A percentile compares a stretch with the other conserved stretches of the same genome.
Conservation (phyloP, 2,888 invertebrate genomes). For the Folsomia candida region DNA sequence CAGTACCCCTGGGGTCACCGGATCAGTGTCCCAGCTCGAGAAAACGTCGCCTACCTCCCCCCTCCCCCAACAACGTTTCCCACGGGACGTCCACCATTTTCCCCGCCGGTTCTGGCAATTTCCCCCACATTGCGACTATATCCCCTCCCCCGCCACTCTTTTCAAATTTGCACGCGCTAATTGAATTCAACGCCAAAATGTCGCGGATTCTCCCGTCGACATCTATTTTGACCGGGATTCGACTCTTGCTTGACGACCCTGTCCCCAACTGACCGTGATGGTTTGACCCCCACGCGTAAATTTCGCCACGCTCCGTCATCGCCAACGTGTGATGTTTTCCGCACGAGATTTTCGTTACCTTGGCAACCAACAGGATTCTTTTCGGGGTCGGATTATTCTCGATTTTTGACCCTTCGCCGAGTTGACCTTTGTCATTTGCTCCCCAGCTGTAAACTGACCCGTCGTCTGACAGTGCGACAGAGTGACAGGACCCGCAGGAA, state of each 20-base stretch:
- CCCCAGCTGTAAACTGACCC: not conserved
- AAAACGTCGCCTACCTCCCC: too few species aligned
- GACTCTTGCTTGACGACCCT: not conserved
- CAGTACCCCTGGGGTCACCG: too few species aligned
- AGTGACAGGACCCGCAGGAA: not conserved
- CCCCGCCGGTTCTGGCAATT: not conserved
- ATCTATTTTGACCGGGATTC: not conserved
- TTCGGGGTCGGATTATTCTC: not conserved
- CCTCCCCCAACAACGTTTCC: not conserved
- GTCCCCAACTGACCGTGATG: not conserved
- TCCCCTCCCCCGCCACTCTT: too few species aligned
- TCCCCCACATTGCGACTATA: not conserved
- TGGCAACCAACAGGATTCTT: not conserved
- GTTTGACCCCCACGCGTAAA: not conserved
- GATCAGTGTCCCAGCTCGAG: too few species aligned
- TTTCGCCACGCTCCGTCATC: not conserved
- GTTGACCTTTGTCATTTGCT: not conserved
- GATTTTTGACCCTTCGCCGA: not conserved
- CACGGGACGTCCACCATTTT: not conserved
- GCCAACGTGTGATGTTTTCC: not conserved
- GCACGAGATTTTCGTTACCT: not conserved
- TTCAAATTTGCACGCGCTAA: not conserved
- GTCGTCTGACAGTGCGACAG: not conserved
- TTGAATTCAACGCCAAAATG: not conserved
- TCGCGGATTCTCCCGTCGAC: not conserved